Evolutionary conservation across 2,888 invertebrate species (phyloP).

Genomic region (Drosophila macrospina): DNA sequence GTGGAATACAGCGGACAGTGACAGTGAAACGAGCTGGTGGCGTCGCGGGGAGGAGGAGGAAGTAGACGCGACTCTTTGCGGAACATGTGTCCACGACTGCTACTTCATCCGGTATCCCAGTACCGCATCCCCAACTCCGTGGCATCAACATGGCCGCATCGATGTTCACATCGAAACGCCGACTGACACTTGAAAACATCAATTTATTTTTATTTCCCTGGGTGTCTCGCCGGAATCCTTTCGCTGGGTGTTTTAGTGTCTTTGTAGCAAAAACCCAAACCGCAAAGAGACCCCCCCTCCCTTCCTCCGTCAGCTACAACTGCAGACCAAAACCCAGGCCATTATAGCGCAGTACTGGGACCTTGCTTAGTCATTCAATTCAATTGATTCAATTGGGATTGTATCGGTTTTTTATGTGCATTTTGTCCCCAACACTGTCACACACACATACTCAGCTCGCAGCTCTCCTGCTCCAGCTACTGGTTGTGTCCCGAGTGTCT

Average conservation of each 20-base stretch:
- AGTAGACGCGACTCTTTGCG: conserved; percentile 23
- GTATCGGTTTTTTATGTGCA: conserved; percentile 79
- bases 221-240: conserved; percentile 56
- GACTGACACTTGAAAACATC: conserved; percentile 77
- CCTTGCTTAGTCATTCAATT: conserved; percentile 77
- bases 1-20: conserved; percentile 28
- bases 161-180: conserved; percentile 44
- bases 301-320: too few species aligned
- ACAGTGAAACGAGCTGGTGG: conserved; percentile 14
- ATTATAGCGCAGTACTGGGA: conserved; percentile 35
- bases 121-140: neutral
- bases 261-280: conserved; percentile 17
- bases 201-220: conserved; percentile 76
- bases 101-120: neutral
- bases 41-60: neutral
- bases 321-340: conserved; percentile 27
- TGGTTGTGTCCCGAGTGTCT: conserved; percentile 67
- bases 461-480: neutral
- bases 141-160: conserved; percentile 21
- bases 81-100: conserved; percentile 44
- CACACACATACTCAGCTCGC: conserved; percentile 47
- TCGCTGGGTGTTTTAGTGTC: conserved; percentile 56
- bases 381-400: conserved; percentile 81
- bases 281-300: conserved; percentile 5
- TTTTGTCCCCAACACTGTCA: conserved; percentile 67